Evolutionary conservation across 2,113 vertebrate species (phyloP), one percentile per base, ranked within the genome.

Genomic region (Leiothrix lutea): DNA sequence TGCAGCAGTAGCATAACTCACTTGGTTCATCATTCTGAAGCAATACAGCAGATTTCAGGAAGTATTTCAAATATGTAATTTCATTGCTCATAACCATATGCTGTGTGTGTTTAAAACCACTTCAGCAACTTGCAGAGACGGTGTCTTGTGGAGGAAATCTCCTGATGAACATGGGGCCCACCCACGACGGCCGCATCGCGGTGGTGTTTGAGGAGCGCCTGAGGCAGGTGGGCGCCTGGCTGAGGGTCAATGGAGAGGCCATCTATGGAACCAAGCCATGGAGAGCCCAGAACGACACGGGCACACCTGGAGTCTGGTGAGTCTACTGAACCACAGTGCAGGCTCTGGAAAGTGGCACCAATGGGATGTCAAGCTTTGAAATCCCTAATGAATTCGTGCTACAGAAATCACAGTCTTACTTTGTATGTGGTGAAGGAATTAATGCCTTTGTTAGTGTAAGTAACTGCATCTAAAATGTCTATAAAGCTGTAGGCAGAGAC

Each of bases 141-240:
- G 99, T 99, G 61, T 99, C 99, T 13, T 99, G 98, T 58, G 99
- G 99, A 44, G 99, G 99, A 79, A 99, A 99, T 95, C 97, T 99
- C 82, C 93, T 99, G 96, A 94, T 99, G 99, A 99, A 99, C 62
- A 88, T 99, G 1, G 99, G 99, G 3, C 99, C 99, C 65, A 99
- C 98, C 9, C 98, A 97, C 1, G 99, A 99, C 3, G 99, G 99
- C 8, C 98, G 95, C 70, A 99, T 99, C 9, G 29, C 98, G 29
- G 97, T 98, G 26, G 80, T 99, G 93, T 99, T 99, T 61, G 98
- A 99, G 97, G 99, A 99, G 86, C 98, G 99, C 51, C 97, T 99
- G 92, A 97, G 97, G 90, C 98, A 99, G 97, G 97, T 99, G 97
- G 99, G 99, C 8, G 87, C 94, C 83, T 99, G 99, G 99, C 97